Conservation (phyloP, 1,140 invertebrate species). For the Anoplophora glabripennis region DNA sequence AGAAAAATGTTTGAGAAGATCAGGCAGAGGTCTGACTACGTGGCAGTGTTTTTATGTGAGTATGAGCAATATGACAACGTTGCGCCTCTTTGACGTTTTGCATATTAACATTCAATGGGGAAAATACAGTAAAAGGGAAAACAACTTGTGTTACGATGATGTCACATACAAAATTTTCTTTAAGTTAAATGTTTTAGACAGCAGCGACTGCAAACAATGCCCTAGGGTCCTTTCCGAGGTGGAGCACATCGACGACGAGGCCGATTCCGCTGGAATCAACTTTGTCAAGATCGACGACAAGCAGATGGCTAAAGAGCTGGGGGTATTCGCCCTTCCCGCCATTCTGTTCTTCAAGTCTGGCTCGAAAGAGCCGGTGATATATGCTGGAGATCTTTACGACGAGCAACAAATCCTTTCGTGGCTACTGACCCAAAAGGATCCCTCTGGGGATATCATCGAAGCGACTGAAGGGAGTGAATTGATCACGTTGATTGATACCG, state of each 20-base stretch:
- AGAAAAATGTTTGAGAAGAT: constrained; percentile 92
- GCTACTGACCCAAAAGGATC: constrained; percentile 87
- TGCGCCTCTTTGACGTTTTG: too few relatives aligned
- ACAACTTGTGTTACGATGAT: background rate
- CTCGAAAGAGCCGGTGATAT: constrained; percentile 88
- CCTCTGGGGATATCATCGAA: constrained; percentile 86
- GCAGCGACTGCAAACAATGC: constrained; percentile 92
- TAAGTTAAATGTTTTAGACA: constrained; percentile 67
- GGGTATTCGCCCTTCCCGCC: constrained; percentile 84
- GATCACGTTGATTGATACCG: constrained; percentile 75
- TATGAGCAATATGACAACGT: too few relatives aligned
- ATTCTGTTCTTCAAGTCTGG: constrained; percentile 86
- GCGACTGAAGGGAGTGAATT: constrained; percentile 81
- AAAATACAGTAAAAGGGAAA: background rate
- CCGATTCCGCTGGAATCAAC: constrained; percentile 87
- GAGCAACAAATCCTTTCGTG: constrained; percentile 86
- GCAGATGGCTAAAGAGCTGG: constrained; percentile 79
- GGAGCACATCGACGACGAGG: constrained; percentile 92
- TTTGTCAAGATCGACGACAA: constrained; percentile 92
- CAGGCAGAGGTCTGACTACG: constrained; percentile 83
- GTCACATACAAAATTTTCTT: background rate
- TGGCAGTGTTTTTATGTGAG: constrained; percentile 95
- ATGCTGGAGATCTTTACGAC: constrained; percentile 87
- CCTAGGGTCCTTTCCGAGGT: constrained; percentile 82
- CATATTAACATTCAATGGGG: background rate